Evolutionary conservation across 2,888 invertebrate genomes (phyloP).

Genomic region (Trisateles emortualis): DNA sequence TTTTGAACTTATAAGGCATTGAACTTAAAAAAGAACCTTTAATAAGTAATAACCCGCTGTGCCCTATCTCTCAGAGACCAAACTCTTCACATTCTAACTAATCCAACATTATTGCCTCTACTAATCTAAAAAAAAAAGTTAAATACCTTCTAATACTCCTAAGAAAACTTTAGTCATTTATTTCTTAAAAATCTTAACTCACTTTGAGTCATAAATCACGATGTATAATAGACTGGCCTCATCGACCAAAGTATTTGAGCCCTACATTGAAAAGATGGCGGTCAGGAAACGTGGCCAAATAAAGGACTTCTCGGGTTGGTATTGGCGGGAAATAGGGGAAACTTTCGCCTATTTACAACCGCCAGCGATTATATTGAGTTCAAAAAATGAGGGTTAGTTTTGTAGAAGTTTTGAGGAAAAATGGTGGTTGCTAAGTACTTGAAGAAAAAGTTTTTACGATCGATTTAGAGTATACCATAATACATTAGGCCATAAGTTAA

Average conservation of each 20-base stretch:
- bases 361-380: constrained; percentile 44
- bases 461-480: no score
- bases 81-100: no score
- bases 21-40: no score
- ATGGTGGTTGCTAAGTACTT: neutral
- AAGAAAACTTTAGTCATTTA: neutral
- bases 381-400: constrained; percentile 21
- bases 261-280: constrained; percentile 49
- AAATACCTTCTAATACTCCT: constrained; percentile 1
- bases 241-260: constrained; percentile 31
- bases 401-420: neutral
- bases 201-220: constrained; percentile 7
- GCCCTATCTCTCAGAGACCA: no score
- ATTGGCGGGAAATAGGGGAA: constrained; percentile 48
- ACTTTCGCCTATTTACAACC: constrained; percentile 46
- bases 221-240: constrained; percentile 15
- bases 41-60: no score
- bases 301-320: constrained; percentile 45
- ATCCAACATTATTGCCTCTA: no score
- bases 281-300: constrained; percentile 54
- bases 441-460: neutral
- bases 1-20: no score
- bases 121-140: no score
- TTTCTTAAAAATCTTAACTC: constrained; percentile 1
- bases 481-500: no score